phyloP scores from a whole-genome alignment of 2,113 vertebrate species.

The Chiloscyllium plagiosum region DNA sequence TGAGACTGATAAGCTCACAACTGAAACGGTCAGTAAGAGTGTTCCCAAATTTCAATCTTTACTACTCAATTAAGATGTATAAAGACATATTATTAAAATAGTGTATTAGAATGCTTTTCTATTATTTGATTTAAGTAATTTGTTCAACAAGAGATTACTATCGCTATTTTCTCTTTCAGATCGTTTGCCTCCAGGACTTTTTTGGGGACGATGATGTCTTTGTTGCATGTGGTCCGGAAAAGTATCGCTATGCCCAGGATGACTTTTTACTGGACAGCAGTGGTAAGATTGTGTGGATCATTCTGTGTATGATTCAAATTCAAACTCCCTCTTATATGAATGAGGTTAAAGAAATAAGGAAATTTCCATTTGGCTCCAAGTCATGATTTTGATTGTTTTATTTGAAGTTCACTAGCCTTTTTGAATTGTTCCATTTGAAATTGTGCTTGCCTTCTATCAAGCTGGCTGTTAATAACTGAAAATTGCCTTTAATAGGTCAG shows the following conservation, averaged over 20 bases:
- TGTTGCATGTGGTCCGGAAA: slow-evolving; percentile 92
- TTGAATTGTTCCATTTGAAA: not conserved
- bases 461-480: not conserved
- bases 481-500: not conserved
- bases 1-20: not conserved
- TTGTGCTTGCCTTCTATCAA: not conserved
- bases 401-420: not conserved
- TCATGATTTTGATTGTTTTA: not conserved
- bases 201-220: slow-evolving; percentile 98
- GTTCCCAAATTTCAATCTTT: too few relatives aligned
- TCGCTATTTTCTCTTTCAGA: slow-evolving; percentile 54
- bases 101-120: not conserved
- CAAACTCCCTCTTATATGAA: not conserved
- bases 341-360: not conserved
- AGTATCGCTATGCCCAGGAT: slow-evolving; percentile 89
- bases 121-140: not conserved
- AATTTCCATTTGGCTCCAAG: not conserved
- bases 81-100: not conserved
- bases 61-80: too few relatives aligned
- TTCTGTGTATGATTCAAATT: not conserved
- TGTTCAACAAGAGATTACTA: not conserved
- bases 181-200: slow-evolving; percentile 89
- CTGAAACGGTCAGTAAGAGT: not conserved
- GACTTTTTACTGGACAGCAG: slow-evolving; percentile 96
- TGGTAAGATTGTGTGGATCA: slow-evolving; percentile 68